Evolutionary conservation across 1,140 invertebrate genomes (phyloP), one percentile per base, ranked within the genome.

Genomic region (Drosophila hydei): DNA sequence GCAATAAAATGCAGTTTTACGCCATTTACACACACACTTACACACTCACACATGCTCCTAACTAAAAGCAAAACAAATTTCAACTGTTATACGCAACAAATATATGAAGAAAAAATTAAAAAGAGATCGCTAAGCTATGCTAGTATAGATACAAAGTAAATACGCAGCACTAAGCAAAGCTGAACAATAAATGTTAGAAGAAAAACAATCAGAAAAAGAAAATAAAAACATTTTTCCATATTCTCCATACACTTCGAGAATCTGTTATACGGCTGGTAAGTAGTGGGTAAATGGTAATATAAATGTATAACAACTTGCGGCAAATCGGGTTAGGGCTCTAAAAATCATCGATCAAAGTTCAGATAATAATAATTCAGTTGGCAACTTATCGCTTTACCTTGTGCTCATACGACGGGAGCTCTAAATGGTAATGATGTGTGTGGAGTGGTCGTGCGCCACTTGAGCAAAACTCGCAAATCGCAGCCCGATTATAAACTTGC

Each of bases 131-230:
- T 48, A 30, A 61, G 58, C 56, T 61, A 61, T 30, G 42, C 61
- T 51, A 62, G 33, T 48, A 19, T 52, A 18, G 16, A 43, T 19
- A 19, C 8, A 19, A 18, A 21, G 3, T 36, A 64, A 47, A 45
- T 42, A 33, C 47, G 74, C 64, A 76, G 72, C 65, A 65, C 30
- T 70, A 70, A 68, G 72, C 73, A 74, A 69, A 81, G 60, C 76
- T 77, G 81, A 85, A 87, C 81, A 87, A 87, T 87, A 87, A 87
- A 79, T 87, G 71, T 87, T 87, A 71, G 75, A 59, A 50, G 54
- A 79, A 48, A 42, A 42, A 7, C 38, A 42, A 14, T 14, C 38
- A 60, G 52, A 58, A 19, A 54, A 59, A 36, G 19, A 64, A 74
- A 76, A 65, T 59, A 69, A 70, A 81, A 30, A 51, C 63, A 23